Evolutionary conservation across 2,113 vertebrate species (phyloP).

Genomic region (Gulo gulo): DNA sequence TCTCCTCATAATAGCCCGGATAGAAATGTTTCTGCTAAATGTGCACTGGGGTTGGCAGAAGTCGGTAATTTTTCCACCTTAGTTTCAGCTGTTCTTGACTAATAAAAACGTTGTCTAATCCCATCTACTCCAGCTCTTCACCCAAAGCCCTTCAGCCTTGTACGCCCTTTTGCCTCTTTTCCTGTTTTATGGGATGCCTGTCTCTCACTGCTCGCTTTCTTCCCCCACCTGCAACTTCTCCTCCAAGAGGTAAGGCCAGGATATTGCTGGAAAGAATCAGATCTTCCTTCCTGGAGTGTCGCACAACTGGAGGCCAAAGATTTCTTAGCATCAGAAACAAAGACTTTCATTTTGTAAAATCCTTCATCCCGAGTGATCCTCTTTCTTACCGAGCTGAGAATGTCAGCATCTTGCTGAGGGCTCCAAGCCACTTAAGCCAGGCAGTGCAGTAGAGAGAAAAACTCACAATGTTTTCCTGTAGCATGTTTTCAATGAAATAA

Average conservation of each 20-base stretch:
- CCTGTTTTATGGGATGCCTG: not conserved
- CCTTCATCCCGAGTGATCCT: not conserved
- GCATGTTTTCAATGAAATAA: conserved; percentile 50
- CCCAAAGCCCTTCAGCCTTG: not conserved
- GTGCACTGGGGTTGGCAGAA: not conserved
- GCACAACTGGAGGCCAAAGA: not conserved
- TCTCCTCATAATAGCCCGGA: not conserved
- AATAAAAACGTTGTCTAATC: not conserved
- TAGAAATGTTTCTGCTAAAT: conserved; percentile 4
- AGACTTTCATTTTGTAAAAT: not conserved
- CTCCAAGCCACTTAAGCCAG: not conserved
- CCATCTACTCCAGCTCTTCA: not conserved
- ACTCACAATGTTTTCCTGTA: not conserved
- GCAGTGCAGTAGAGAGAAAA: not conserved
- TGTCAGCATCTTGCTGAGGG: conserved; percentile 20
- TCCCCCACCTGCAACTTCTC: not conserved
- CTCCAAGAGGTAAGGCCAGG: not conserved
- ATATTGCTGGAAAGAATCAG: not conserved
- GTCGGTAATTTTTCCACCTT: not conserved
- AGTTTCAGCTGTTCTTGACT: not conserved
- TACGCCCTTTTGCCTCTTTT: not conserved
- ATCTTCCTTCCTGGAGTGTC: not conserved
- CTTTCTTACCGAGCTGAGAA: not conserved
- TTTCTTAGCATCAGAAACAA: conserved; percentile 5
- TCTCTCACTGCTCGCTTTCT: not conserved